Conservation (phyloP, 2,888 invertebrate genomes). For the Morinoia aosen region DNA sequence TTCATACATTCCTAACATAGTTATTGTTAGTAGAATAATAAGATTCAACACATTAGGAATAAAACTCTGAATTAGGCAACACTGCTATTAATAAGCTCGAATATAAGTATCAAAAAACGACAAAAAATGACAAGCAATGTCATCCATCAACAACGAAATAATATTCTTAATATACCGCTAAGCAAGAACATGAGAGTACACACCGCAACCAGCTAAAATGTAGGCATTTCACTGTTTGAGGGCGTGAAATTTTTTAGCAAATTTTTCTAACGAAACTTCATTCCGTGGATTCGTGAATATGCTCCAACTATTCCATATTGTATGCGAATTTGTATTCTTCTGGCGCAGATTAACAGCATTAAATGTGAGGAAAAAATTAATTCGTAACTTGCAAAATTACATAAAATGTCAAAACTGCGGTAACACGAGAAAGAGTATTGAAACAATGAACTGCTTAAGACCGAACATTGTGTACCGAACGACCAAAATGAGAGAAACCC, state of each 20-base stretch:
- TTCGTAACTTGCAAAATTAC: too few species aligned
- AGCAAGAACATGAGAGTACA: background rate
- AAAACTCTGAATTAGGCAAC: conserved; percentile 6
- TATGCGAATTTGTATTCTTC: too few species aligned
- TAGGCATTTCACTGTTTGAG: too few species aligned
- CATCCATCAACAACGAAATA: background rate
- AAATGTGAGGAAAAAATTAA: too few species aligned
- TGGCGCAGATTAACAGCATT: too few species aligned
- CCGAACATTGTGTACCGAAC: too few species aligned
- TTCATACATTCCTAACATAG: background rate
- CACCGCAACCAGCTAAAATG: background rate
- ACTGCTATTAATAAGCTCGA: background rate
- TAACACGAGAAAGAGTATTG: too few species aligned
- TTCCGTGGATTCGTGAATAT: too few species aligned
- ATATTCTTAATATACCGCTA: background rate
- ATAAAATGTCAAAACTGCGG: too few species aligned
- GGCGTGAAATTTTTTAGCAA: background rate
- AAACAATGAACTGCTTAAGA: too few species aligned
- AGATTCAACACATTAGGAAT: background rate
- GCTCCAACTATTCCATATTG: too few species aligned
- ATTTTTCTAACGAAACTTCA: background rate
- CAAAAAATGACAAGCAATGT: background rate
- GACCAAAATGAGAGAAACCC: too few species aligned
- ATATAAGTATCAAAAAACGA: conserved; percentile 13
- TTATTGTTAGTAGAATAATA: background rate